Base-by-base conservation (phyloP, 2,113 vertebrate genomes). In the Bombycilla garrulus region DNA sequence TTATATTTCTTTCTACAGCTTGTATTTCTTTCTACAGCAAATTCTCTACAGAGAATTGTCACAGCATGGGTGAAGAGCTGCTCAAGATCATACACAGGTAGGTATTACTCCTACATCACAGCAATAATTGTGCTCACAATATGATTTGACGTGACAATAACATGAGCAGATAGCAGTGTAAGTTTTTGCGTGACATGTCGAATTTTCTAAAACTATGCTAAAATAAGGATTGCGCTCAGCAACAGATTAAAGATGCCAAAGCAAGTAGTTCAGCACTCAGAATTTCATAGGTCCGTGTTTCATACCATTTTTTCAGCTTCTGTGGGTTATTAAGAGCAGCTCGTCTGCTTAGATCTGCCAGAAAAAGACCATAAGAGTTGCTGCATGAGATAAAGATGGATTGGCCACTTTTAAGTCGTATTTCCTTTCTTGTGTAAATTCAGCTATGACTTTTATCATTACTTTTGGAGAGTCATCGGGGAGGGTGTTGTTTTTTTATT, bases 361-460 rank as follows among this genome's bases (percentile, higher is more conserved):
- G 82, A 78, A 93, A 93, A 86, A 86, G 60, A 84, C 77, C 53
- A 2, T 45, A 86, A 86, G 81, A 93, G 90, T 96, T 83, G 77
- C 56, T 71, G 72, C 80, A 92, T 0, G 76, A 95, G 90, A 95
- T 88, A 96, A 96, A 90, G 90, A 96, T 47, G 88, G 82, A 78
- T 88, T 83, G 92, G 90, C 18, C 82, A 96, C 92, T 94, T 95
- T 93, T 86, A 96, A 93, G 85, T 93, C 64, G 18, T 44, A 86
- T 92, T 95, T 92, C 88, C 82, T 97, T 97, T 95, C 76, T 95
- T 96, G 85, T 97, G 92, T 93, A 95, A 95, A 94, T 97, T 81
- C 72, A 79, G 72, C 79, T 64, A 33, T 19, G 76, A 95, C 88
- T 94, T 96, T 87, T 92, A 94, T 95, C 76, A 31, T 72, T 83